Evolutionary conservation across 2,888 invertebrate genomes (phyloP).

Genomic region (Carterocephalus palaemon): DNA sequence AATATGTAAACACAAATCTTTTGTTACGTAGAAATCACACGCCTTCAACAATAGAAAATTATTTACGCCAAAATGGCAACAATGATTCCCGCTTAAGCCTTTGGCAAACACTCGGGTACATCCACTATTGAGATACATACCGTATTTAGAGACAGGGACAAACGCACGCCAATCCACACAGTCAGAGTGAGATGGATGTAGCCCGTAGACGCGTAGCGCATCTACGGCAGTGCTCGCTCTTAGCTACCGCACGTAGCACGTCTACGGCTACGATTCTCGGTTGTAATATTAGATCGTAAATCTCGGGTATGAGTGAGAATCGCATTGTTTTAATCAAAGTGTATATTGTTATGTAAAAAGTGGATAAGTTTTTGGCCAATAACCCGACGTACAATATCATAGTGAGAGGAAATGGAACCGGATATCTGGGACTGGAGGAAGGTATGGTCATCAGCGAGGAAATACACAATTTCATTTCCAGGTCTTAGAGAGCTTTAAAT

Average conservation of each 20-base stretch:
- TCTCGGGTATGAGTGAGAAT: conserved; percentile 44
- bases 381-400: conserved; percentile 75
- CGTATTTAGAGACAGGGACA: conserved; percentile 47
- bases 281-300: conserved; percentile 32
- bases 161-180: conserved; percentile 31
- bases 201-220: conserved; percentile 41
- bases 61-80: conserved; percentile 56
- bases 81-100: conserved; percentile 61
- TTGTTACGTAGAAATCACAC: conserved; percentile 30
- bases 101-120: conserved; percentile 53
- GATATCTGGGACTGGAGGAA: conserved; percentile 63
- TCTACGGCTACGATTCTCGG: conserved; percentile 42
- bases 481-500: neutral
- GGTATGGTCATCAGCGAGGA: conserved; percentile 20
- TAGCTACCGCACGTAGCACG: conserved; percentile 57
- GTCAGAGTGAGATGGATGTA: conserved; percentile 33
- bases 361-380: conserved; percentile 69
- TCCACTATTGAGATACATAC: conserved; percentile 55
- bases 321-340: conserved; percentile 40
- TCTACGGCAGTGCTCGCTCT: conserved; percentile 40
- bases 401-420: conserved; percentile 69
- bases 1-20: conserved; percentile 11
- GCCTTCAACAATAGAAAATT: conserved; percentile 37
- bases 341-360: conserved; percentile 70
- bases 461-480: conserved; percentile 19